Evolutionary conservation across 2,113 vertebrate species (phyloP).

Genomic region (Platycercus adscitus): DNA sequence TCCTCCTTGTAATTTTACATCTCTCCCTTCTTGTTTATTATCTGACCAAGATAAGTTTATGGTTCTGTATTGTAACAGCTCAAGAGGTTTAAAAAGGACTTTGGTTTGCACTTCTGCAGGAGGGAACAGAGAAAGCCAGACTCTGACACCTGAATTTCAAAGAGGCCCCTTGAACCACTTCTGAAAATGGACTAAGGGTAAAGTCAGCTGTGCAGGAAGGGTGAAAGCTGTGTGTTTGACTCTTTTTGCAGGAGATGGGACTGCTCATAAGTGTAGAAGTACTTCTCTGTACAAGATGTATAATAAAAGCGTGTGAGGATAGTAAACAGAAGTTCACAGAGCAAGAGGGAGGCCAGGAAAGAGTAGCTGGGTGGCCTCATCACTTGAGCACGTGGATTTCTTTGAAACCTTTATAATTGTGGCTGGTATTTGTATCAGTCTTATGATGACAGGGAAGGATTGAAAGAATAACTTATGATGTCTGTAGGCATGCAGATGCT

Average conservation of each 20-base stretch:
- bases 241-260: background rate
- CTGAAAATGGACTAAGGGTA: background rate
- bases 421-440: background rate
- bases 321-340: background rate
- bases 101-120: background rate
- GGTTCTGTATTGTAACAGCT: background rate
- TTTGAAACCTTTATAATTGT: background rate
- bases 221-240: background rate
- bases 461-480: background rate
- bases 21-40: background rate
- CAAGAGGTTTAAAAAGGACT: background rate
- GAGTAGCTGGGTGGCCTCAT: background rate
- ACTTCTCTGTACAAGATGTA: background rate
- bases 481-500: background rate
- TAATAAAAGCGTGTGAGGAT: background rate
- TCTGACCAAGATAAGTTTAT: background rate
- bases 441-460: background rate
- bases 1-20: background rate
- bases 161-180: background rate
- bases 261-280: background rate
- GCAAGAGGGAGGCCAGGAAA: background rate
- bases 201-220: background rate
- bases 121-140: background rate
- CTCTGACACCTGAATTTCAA: background rate
- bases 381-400: fast-evolving